Evolutionary conservation across 2,113 vertebrate genomes (phyloP).

Genomic region (Xenopus tropicalis): UCB_Xtro_10.0 CM004443.2:176367001-176367500

Average conservation of each 20-base stretch:
- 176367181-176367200: constrained; percentile 27
- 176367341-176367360: too few relatives aligned
- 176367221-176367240: constrained; percentile 11
- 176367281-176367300: too few relatives aligned
- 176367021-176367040: neutral
- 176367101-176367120: constrained; percentile 28
- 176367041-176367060: constrained; percentile 15
- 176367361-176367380: too few relatives aligned
- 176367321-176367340: too few relatives aligned
- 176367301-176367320: too few relatives aligned
- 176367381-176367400: too few relatives aligned
- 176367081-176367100: constrained; percentile 27
- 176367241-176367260: constrained; percentile 2
- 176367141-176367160: constrained; percentile 12
- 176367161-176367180: constrained; percentile 18
- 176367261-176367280: neutral
- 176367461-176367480: too few relatives aligned
- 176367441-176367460: too few relatives aligned
- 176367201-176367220: constrained; percentile 4
- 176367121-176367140: neutral
- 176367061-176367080: constrained; percentile 13
- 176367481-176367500: too few relatives aligned
- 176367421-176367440: too few relatives aligned
- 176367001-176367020: too few relatives aligned
- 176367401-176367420: too few relatives aligned